Percentiles rank a stretch among this genome's conserved stretches.
phyloP scores from a whole-genome alignment of 2,888 invertebrate genomes.

The Horisme vitalbata region DNA sequence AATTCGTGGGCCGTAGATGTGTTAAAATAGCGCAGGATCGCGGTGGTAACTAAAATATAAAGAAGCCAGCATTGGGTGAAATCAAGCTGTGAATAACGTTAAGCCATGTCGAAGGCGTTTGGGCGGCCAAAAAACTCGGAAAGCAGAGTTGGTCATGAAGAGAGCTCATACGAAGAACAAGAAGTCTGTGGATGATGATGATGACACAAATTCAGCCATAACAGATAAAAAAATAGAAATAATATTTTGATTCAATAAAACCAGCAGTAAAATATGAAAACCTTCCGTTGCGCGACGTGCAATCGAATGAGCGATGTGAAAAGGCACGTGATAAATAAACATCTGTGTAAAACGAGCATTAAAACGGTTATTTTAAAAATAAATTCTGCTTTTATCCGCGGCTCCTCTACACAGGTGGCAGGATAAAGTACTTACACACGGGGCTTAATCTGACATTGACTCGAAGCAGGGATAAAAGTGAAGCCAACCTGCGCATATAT shows the following conservation, averaged over 20 bases:
- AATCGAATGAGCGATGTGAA: constrained; percentile 14
- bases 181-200: too few species aligned
- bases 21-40: too few species aligned
- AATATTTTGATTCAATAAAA: constrained; percentile 17
- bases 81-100: too few species aligned
- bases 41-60: too few species aligned
- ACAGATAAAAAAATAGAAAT: constrained; percentile 10
- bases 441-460: constrained; percentile 56
- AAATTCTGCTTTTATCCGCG: constrained; percentile 38
- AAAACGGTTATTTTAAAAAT: constrained; percentile 38
- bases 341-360: constrained; percentile 22
- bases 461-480: constrained; percentile 43
- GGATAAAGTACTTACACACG: constrained; percentile 52
- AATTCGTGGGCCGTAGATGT: too few species aligned
- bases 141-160: too few species aligned
- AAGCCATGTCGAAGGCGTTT: too few species aligned
- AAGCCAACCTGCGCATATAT: constrained; percentile 26
- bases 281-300: constrained; percentile 3
- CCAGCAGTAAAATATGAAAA: constrained; percentile 10
- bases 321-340: constrained; percentile 21
- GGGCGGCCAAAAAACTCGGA: too few species aligned
- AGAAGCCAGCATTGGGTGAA: too few species aligned
- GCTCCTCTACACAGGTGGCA: constrained; percentile 49
- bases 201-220: too few species aligned
- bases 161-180: too few species aligned